These are phyloP conservation scores for Trididemnum miniatum DNA, from an alignment of 23 tunicate species.

Conservation along the genomic window DNA sequence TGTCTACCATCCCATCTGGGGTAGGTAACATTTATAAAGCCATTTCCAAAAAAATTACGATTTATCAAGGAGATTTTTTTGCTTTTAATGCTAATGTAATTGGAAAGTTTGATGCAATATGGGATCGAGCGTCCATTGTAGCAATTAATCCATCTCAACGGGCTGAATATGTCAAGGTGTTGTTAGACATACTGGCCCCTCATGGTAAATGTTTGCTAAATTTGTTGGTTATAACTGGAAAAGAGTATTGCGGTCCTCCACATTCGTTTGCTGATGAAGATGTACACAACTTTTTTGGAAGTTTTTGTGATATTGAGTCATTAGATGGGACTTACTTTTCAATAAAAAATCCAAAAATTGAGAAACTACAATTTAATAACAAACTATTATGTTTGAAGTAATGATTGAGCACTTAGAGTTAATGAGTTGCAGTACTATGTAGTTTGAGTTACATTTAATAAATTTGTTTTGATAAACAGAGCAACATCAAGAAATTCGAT, in stretches of 20 bases:
- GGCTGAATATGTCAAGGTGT: constrained; percentile 18
- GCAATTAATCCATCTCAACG: constrained; percentile 53
- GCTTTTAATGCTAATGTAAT: constrained; percentile 9
- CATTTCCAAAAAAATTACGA: constrained; percentile 39
- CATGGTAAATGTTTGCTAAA: constrained; percentile 31
- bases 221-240: constrained; percentile 6
- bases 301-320: background rate
- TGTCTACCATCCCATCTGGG: background rate
- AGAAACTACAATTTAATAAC: background rate
- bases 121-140: constrained; percentile 62
- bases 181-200: constrained; percentile 30
- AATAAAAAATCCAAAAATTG: background rate
- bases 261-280: background rate
- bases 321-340: background rate
- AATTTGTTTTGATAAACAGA: no score
- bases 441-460: no score
- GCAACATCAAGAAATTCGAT: no score
- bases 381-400: background rate
- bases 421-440: no score
- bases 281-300: background rate
- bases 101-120: constrained; percentile 66
- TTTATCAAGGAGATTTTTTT: constrained; percentile 75
- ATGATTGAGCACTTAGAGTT: no score
- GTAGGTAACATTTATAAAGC: constrained; percentile 30
- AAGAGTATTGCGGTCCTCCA: constrained; percentile 8